Evolutionary conservation across 2,113 vertebrate genomes (phyloP).

Genomic region (Synodontis membranacea): DNA sequence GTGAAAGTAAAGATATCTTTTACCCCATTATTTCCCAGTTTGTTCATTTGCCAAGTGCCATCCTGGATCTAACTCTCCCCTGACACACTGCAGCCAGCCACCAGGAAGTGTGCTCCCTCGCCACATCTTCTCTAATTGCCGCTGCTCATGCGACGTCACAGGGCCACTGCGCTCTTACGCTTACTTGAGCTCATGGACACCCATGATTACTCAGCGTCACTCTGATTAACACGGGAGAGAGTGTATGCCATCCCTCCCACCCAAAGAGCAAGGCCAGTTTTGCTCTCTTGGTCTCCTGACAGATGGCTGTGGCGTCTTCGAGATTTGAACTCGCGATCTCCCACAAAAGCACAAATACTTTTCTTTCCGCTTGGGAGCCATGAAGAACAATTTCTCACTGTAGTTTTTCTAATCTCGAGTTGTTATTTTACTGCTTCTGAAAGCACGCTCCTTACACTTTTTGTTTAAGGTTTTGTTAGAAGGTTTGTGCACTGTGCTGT

Average conservation of each 20-base stretch:
- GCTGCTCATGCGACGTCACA: neutral
- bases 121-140: neutral
- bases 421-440: neutral
- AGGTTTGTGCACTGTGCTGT: too few relatives aligned
- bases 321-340: neutral
- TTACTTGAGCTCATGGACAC: neutral
- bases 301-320: neutral
- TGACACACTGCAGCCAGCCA: neutral
- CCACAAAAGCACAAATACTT: neutral
- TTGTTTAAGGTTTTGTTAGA: too few relatives aligned
- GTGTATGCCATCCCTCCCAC: neutral
- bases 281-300: conserved; percentile 10
- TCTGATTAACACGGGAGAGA: neutral
- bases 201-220: neutral
- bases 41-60: neutral
- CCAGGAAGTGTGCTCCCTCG: neutral
- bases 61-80: neutral
- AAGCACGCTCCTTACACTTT: neutral
- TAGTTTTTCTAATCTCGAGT: neutral
- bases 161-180: neutral
- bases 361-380: neutral
- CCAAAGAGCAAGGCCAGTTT: neutral
- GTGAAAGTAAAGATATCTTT: neutral
- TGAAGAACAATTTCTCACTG: neutral
- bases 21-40: neutral